These are phyloP conservation scores for Pheucticus melanocephalus DNA, from an alignment of 2,113 vertebrate species.

Conservation along the genomic window DNA sequence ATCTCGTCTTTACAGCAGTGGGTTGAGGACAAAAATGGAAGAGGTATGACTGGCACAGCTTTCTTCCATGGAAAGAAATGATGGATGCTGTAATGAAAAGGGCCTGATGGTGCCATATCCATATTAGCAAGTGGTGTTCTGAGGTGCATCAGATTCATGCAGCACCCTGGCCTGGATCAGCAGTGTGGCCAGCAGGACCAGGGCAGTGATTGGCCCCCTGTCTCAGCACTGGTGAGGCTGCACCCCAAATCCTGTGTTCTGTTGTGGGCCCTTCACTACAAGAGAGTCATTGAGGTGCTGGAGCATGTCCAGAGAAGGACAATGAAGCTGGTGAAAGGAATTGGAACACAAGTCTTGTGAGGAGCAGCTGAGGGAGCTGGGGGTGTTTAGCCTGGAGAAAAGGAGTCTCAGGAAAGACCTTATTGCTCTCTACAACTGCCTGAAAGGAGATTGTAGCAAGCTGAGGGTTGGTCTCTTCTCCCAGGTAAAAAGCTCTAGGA, in stretches of 20 bases:
- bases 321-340: not conserved
- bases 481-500: not conserved
- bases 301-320: not conserved
- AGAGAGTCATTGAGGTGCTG: not conserved
- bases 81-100: not conserved
- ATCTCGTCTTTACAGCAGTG: not conserved
- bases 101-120: not conserved
- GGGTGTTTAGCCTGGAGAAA: not conserved
- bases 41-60: not conserved
- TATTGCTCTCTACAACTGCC: fast-evolving
- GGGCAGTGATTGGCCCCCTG: not conserved
- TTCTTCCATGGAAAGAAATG: not conserved
- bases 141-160: not conserved
- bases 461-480: not conserved
- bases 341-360: not conserved
- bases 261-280: not conserved
- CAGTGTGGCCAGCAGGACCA: not conserved
- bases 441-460: not conserved
- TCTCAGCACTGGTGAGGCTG: not conserved
- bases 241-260: fast-evolving
- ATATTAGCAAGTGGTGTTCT: not conserved
- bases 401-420: not conserved
- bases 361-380: not conserved
- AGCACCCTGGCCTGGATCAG: not conserved
- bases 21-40: not conserved